phyloP scores from a whole-genome alignment of 2,797 vertebrate species.

The Micromesistius poutassou region DNA sequence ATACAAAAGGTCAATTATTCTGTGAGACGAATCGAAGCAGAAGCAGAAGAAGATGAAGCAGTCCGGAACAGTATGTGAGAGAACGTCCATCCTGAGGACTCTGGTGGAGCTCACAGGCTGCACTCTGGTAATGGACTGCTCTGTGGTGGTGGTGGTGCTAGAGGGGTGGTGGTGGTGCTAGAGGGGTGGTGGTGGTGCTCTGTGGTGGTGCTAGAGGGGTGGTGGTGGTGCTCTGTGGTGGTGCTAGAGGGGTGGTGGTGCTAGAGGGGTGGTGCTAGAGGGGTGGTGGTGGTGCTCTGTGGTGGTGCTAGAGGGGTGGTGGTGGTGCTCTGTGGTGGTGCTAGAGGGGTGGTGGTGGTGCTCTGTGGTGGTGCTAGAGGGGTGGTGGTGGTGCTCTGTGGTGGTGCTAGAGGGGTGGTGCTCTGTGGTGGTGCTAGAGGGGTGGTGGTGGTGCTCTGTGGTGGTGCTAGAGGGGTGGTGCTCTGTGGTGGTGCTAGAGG shows the following conservation, averaged over 20 bases:
- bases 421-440: background rate
- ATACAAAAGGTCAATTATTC: background rate
- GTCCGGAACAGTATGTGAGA: slow-evolving; percentile 5
- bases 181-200: background rate
- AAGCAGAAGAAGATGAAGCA: background rate
- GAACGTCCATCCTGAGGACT: background rate
- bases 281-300: too few species aligned
- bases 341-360: too few species aligned
- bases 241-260: background rate
- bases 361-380: background rate
- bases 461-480: background rate
- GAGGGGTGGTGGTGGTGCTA: background rate
- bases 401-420: too few species aligned
- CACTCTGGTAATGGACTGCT: slow-evolving; percentile 5
- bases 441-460: too few species aligned
- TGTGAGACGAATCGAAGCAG: background rate
- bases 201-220: too few species aligned
- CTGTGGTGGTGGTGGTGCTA: background rate
- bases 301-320: too few species aligned
- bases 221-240: too few species aligned
- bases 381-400: slow-evolving; percentile 6
- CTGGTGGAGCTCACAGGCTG: slow-evolving; percentile 17
- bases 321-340: background rate
- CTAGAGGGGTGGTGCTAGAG: too few species aligned
- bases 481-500: background rate